Base-by-base conservation (phyloP, 2,113 vertebrate genomes). In the Hydrochoerus hydrochaeris region DNA sequence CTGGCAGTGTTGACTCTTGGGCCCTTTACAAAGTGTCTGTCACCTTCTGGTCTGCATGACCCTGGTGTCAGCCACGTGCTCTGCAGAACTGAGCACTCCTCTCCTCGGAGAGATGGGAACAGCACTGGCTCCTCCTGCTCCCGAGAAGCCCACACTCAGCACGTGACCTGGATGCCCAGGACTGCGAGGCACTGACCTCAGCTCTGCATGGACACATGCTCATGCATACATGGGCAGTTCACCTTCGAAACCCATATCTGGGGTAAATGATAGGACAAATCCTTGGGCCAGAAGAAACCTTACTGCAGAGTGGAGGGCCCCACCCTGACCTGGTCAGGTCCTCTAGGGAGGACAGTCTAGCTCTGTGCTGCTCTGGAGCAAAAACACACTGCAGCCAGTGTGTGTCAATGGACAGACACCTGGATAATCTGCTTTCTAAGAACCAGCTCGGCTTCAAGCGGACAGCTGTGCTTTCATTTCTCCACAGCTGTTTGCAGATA, bases 81-180 rank as follows among this genome's bases (percentile, higher is more conserved):
- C 35, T 0, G 6, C n/a, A 78, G 52, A 24, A 78, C 10, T 16
- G 62, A 52, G 58, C 5, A n/a, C n/a, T n/a, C 26, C 30, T 54
- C 77, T 20, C 2, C n/a, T n/a, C n/a, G n/a, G n/a, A 1, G 60
- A 77, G 75, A 67, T 0, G 44, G 57, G 7, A 5, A 44, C 14
- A 49, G 67, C 30, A 1, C 4, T 1, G 10, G 86, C 19, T 14
- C 4, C 35, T 67, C 4, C 35, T 67, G 41, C 67, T 17, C 75
- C 13, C 2, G 35, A 1, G 67, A 44, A 44, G 20, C 2, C 8
- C 12, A 1, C 0, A 5, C 4, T 19, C 49, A 3, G n/a, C 5
- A 14, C 12, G 14, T 35, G 35, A 20, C 35, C 32, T 3, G 60
- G 26, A 11, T 2, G 9, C 3, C 1, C 7, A 63, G 24, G 54